phyloP scores from a whole-genome alignment of 2,888 invertebrate genomes.

The Drosophila tripunctata region DNA sequence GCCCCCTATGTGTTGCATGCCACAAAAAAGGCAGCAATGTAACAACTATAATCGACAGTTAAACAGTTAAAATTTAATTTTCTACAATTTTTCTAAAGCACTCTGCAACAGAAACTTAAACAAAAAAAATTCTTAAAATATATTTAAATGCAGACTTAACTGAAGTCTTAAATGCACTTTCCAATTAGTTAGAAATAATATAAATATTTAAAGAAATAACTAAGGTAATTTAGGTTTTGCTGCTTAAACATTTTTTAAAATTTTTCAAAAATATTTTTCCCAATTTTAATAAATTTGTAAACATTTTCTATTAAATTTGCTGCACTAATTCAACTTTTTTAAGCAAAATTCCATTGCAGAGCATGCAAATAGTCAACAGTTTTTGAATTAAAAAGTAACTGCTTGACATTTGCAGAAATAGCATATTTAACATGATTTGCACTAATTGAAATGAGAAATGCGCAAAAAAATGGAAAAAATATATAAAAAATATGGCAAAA shows the following conservation, averaged over 20 bases:
- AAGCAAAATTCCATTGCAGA: too few relatives aligned
- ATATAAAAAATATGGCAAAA: too few relatives aligned
- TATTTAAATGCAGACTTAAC: too few relatives aligned
- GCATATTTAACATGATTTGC: slow-evolving; percentile 43
- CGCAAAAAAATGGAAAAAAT: slow-evolving; percentile 33
- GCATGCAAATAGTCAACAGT: background rate
- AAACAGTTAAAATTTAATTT: slow-evolving; percentile 7
- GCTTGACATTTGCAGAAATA: slow-evolving; percentile 33
- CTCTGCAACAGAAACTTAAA: background rate
- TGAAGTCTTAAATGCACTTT: background rate
- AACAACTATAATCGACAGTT: slow-evolving; percentile 28
- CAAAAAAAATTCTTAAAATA: background rate
- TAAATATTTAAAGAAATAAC: background rate
- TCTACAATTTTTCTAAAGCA: background rate
- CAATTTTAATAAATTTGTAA: background rate
- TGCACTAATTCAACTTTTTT: too few relatives aligned
- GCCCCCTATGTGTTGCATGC: slow-evolving; percentile 13
- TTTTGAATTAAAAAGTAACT: too few relatives aligned
- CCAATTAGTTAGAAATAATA: background rate
- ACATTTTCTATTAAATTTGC: background rate
- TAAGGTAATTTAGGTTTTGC: background rate
- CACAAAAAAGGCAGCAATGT: slow-evolving; percentile 21
- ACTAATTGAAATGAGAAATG: slow-evolving; percentile 73
- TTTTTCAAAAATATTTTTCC: background rate
- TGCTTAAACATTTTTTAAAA: background rate